Conservation (phyloP, 2,113 vertebrate species). For the Tetrao urogallus region DNA sequence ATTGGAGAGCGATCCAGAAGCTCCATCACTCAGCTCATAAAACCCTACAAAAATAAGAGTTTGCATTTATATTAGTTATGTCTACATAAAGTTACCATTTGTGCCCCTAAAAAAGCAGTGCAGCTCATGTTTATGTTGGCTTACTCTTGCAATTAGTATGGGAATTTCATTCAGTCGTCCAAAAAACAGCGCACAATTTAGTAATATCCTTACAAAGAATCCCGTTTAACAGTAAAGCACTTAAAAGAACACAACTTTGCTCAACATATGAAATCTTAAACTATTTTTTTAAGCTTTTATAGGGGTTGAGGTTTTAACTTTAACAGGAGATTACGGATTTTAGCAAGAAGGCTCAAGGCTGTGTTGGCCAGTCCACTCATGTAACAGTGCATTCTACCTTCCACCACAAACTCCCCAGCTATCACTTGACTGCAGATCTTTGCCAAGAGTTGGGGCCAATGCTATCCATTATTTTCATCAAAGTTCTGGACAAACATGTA, state of each 20-base stretch:
- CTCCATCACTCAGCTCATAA: conserved; percentile 94
- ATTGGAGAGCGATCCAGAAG: conserved; percentile 94
- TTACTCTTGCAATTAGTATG: neutral
- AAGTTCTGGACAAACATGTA: neutral
- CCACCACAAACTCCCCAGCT: neutral
- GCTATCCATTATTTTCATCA: neutral
- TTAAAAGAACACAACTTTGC: neutral
- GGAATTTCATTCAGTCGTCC: conserved; percentile 30
- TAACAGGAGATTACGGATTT: neutral
- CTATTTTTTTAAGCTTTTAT: neutral
- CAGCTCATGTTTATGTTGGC: conserved; percentile 40
- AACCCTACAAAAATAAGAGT: conserved; percentile 86
- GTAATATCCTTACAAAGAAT: neutral
- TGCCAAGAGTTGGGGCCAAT: neutral
- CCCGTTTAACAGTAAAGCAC: neutral
- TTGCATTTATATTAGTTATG: conserved; percentile 59
- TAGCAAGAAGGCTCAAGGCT: neutral
- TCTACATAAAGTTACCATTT: conserved; percentile 36
- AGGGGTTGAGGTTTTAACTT: neutral
- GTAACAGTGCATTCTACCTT: neutral
- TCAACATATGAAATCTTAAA: neutral
- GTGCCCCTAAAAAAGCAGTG: conserved; percentile 32
- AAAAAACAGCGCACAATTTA: neutral
- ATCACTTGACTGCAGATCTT: neutral
- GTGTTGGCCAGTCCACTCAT: neutral